phyloP scores from a whole-genome alignment of 2,113 vertebrate species.

The Heteronetta atricapilla region DNA sequence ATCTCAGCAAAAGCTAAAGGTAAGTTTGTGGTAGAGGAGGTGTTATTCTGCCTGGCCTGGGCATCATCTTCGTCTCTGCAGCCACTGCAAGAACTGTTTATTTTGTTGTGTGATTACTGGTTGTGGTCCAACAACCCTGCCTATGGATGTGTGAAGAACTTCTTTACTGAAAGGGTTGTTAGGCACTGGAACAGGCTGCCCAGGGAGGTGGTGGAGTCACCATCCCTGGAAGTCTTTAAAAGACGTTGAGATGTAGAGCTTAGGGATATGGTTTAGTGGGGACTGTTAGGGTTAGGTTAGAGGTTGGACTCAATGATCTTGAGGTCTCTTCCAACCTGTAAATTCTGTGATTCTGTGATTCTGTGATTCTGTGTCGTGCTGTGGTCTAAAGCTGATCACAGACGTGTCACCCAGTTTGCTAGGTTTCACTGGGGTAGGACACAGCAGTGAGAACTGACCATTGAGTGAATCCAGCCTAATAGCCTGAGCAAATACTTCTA shows the following conservation, averaged over 20 bases:
- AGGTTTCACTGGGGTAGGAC: background rate
- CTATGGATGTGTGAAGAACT: too few relatives aligned
- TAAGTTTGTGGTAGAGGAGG: constrained; percentile 50
- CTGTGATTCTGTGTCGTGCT: too few relatives aligned
- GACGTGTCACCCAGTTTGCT: accelerated
- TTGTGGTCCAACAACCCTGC: background rate
- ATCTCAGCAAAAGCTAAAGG: constrained; percentile 94
- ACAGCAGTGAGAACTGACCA: accelerated
- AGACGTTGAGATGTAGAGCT: too few relatives aligned
- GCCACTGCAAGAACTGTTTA: background rate
- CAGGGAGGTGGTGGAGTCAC: too few relatives aligned
- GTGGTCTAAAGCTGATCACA: background rate
- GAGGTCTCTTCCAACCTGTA: too few relatives aligned
- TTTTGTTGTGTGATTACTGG: background rate
- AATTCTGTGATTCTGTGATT: too few relatives aligned
- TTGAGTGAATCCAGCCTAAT: background rate
- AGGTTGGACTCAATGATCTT: too few relatives aligned
- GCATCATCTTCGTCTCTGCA: background rate
- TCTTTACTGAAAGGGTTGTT: too few relatives aligned
- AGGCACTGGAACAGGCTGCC: too few relatives aligned
- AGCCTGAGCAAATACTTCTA: background rate
- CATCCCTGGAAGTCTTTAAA: too few relatives aligned
- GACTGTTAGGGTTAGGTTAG: too few relatives aligned
- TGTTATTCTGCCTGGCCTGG: background rate
- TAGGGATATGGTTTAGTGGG: too few relatives aligned